A percentile compares a stretch with the other conserved stretches of the same genome.
phyloP scores from a whole-genome alignment of 2,888 invertebrate species.

The Acanthacorydalis orientalis region DNA sequence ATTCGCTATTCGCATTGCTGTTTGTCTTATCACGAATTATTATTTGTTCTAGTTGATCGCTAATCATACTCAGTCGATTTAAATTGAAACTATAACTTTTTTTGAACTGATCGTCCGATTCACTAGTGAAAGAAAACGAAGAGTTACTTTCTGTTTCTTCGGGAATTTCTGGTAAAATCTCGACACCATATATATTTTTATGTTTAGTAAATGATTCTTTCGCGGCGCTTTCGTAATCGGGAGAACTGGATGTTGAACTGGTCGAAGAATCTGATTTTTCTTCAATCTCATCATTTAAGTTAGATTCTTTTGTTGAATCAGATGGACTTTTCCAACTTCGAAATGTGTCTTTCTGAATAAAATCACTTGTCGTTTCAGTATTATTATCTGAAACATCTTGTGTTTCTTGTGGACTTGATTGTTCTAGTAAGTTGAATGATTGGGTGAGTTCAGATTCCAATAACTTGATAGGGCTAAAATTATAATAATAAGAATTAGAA shows the following conservation, averaged over 20 bases:
- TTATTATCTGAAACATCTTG: not conserved
- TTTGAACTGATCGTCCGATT: conserved; percentile 17
- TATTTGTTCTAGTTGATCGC: conserved; percentile 32
- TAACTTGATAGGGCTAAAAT: not conserved
- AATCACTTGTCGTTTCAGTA: not conserved
- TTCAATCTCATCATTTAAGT: no score
- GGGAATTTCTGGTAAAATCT: conserved; percentile 34
- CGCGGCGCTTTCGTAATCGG: not conserved
- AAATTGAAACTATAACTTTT: conserved; percentile 29
- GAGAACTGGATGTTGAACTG: conserved; percentile 1
- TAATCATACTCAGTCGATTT: conserved; percentile 33
- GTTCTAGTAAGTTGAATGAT: no score
- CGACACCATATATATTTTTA: conserved; percentile 31
- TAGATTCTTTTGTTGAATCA: not conserved
- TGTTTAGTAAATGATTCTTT: conserved; percentile 16
- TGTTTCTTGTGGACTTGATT: no score
- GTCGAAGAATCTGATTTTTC: not conserved
- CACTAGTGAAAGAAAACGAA: conserved; percentile 13
- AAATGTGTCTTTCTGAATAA: not conserved
- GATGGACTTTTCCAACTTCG: conserved; percentile 7
- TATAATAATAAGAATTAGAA: no score
- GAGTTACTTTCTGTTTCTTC: conserved; percentile 30
- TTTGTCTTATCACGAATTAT: conserved; percentile 24
- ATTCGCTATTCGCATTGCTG: no score
- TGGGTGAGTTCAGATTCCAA: no score